These are phyloP conservation scores for Plagodis pulveraria DNA, from an alignment of 2,888 invertebrate species.

Conservation along the genomic window DNA sequence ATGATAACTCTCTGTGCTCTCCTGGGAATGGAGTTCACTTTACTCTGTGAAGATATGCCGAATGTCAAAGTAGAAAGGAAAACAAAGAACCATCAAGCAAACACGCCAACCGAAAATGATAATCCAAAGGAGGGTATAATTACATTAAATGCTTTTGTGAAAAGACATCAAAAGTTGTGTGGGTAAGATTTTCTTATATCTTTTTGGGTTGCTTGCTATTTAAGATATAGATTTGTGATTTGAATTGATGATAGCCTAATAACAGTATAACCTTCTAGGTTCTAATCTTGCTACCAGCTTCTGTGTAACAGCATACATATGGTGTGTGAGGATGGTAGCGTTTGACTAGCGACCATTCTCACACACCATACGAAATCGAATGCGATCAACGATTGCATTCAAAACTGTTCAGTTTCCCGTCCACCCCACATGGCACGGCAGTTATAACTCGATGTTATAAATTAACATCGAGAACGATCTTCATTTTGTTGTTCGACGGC, in stretches of 20 bases:
- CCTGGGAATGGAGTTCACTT: conserved; percentile 52
- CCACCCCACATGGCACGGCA: too few species aligned
- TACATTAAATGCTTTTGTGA: conserved; percentile 47
- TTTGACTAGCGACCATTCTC: background rate
- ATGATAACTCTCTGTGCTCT: conserved; percentile 52
- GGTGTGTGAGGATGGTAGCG: too few species aligned
- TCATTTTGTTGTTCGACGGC: too few species aligned
- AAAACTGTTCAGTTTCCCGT: too few species aligned
- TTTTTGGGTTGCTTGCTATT: too few species aligned
- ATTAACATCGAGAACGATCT: too few species aligned
- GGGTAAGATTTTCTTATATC: conserved; percentile 43
- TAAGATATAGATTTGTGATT: background rate
- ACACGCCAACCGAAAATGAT: background rate
- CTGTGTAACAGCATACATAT: too few species aligned
- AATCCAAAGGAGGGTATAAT: conserved; percentile 8
- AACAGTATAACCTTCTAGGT: too few species aligned
- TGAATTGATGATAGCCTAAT: too few species aligned
- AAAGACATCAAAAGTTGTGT: conserved; percentile 58
- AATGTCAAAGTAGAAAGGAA: conserved; percentile 34
- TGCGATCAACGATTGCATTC: too few species aligned
- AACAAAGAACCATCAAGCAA: conserved; percentile 2
- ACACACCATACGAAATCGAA: background rate
- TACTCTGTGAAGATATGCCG: conserved; percentile 55
- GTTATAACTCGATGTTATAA: too few species aligned
- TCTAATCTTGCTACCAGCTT: too few species aligned